Conservation (phyloP, 2,113 vertebrate genomes). For the Oncorhynchus nerka region DNA sequence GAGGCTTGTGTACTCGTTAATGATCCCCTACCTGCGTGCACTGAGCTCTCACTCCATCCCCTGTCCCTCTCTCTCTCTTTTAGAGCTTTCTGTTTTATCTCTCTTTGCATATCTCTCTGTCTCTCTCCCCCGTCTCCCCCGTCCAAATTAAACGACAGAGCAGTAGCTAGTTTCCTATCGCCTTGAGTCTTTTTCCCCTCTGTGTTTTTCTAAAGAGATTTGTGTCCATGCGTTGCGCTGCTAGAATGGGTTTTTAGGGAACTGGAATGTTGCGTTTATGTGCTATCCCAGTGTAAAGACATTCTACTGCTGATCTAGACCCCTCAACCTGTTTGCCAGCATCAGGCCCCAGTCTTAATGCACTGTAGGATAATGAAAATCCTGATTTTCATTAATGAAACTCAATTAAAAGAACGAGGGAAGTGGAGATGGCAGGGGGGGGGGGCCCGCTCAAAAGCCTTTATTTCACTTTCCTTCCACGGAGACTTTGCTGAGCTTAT, state of each 20-base stretch:
- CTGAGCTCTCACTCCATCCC: not conserved
- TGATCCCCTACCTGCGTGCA: not conserved
- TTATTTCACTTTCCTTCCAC: slow-evolving; percentile 67
- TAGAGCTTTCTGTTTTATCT: not conserved
- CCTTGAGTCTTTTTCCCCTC: slow-evolving; percentile 66
- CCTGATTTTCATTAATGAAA: slow-evolving; percentile 79
- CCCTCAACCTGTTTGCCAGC: slow-evolving; percentile 36
- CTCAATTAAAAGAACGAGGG: slow-evolving; percentile 67
- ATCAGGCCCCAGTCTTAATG: slow-evolving; percentile 43
- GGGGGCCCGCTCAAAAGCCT: slow-evolving; percentile 60
- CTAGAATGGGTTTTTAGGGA: slow-evolving; percentile 67
- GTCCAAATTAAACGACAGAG: slow-evolving; percentile 68
- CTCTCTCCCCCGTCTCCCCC: slow-evolving; percentile 17
- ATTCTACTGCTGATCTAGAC: slow-evolving; percentile 52
- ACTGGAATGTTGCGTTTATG: slow-evolving; percentile 57
- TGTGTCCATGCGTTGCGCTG: slow-evolving; percentile 71
- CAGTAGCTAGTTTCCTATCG: slow-evolving; percentile 52
- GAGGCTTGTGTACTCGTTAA: not conserved
- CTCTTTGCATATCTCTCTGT: slow-evolving; percentile 9
- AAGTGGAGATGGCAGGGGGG: not conserved
- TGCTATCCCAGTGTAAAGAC: slow-evolving; percentile 58
- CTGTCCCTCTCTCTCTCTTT: not conserved
- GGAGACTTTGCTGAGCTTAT: slow-evolving; percentile 72
- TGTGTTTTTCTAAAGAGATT: slow-evolving; percentile 76
- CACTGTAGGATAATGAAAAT: slow-evolving; percentile 73